Percentiles rank a stretch among this genome's conserved stretches.
Conservation (phyloP, 1,140 invertebrate species). For the Melipona quadrifasciata region DNA sequence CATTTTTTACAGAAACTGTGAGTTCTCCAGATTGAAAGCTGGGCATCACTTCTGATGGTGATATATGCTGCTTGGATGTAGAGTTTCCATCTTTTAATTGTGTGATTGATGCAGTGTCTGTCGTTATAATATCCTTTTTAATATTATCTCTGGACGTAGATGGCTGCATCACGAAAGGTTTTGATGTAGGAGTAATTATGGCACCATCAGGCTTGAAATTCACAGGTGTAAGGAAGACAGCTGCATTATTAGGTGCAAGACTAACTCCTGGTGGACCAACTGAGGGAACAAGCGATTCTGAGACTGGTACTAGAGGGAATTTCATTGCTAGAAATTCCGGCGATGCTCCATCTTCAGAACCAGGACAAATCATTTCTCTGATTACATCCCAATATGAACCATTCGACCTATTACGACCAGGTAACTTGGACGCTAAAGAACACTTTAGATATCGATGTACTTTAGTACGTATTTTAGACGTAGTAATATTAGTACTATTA, state of each 20-base stretch:
- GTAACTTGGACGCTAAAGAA: constrained; percentile 79
- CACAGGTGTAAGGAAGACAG: constrained; percentile 77
- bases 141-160: constrained; percentile 70
- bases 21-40: constrained; percentile 78
- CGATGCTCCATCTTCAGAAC: constrained; percentile 70
- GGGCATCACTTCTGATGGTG: constrained; percentile 73
- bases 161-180: constrained; percentile 73
- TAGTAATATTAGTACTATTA: neutral
- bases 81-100: constrained; percentile 69
- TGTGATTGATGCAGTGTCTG: constrained; percentile 62
- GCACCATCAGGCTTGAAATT: constrained; percentile 77
- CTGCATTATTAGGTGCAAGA: constrained; percentile 70
- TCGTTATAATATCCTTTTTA: constrained; percentile 67
- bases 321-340: constrained; percentile 74
- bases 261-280: constrained; percentile 62
- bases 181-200: constrained; percentile 71
- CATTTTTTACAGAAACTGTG: constrained; percentile 78
- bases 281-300: constrained; percentile 73
- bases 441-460: constrained; percentile 59
- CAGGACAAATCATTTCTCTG: constrained; percentile 79
- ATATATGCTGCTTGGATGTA: constrained; percentile 67
- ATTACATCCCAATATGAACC: constrained; percentile 80
- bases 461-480: neutral
- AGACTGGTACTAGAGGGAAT: constrained; percentile 73
- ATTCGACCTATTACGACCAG: constrained; percentile 75